phyloP scores from a whole-genome alignment of 1,140 invertebrate genomes.

The Calephelis nemesis region DNA sequence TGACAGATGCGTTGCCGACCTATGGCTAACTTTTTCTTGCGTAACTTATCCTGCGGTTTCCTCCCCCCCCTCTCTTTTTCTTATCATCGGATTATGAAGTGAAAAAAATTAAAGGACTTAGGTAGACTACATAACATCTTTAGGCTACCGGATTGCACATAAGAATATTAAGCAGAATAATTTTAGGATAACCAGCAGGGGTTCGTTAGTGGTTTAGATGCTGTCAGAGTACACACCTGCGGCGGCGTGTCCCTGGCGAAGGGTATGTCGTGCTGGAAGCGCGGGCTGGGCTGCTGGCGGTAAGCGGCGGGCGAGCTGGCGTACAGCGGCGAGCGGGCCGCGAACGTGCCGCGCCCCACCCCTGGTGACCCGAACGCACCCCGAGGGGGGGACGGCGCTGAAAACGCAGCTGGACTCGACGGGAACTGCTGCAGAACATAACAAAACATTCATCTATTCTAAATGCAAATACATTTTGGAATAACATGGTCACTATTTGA shows the following conservation, averaged over 20 bases:
- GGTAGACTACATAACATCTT: too few species aligned
- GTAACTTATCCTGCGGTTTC: too few species aligned
- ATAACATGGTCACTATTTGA: too few species aligned
- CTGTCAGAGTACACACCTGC: constrained; percentile 20
- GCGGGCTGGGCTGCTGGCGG: constrained; percentile 50
- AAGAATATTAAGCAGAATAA: too few species aligned
- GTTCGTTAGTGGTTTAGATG: background rate
- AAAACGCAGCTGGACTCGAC: constrained; percentile 53
- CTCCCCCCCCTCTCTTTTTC: too few species aligned
- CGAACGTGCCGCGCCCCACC: constrained; percentile 39
- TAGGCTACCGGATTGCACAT: too few species aligned
- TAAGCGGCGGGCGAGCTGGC: constrained; percentile 64
- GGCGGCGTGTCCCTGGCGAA: constrained; percentile 30
- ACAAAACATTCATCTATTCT: too few species aligned
- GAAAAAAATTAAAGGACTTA: too few species aligned
- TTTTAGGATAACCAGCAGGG: background rate
- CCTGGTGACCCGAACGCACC: constrained; percentile 47
- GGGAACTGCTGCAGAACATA: constrained; percentile 43
- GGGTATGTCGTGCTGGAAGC: constrained; percentile 36
- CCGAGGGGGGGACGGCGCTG: constrained; percentile 54
- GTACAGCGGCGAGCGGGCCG: constrained; percentile 66
- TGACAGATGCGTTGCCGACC: too few species aligned
- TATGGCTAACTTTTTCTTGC: too few species aligned
- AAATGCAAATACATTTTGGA: too few species aligned
- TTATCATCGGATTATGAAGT: too few species aligned